These are phyloP conservation scores for Diplosoma virens DNA, from an alignment of 23 tunicate species.

Conservation along the genomic window DNA sequence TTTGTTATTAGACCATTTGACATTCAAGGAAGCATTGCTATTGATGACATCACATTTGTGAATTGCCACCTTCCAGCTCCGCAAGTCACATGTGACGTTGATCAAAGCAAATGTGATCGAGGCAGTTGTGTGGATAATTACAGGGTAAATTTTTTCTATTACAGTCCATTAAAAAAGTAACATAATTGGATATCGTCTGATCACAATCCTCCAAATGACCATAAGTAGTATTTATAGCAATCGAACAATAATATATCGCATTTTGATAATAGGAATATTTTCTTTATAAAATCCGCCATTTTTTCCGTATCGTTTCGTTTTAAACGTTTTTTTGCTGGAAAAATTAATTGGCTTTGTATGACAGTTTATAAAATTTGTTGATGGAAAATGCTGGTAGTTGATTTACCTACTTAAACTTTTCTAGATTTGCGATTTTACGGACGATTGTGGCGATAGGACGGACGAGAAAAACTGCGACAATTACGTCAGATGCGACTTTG, in stretches of 20 bases:
- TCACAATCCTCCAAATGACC: no score
- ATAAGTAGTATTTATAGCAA: no score
- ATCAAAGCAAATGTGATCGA: conserved; percentile 48
- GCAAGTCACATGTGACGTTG: conserved; percentile 33
- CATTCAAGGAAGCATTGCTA: conserved; percentile 70
- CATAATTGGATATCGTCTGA: background rate
- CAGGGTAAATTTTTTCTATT: conserved; percentile 19
- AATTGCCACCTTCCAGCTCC: conserved; percentile 59
- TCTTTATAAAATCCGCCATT: no score
- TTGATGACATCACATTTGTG: conserved; percentile 73
- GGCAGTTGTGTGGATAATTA: conserved; percentile 71
- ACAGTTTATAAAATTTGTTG: no score
- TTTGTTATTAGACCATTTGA: conserved; percentile 46
- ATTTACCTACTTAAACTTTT: background rate
- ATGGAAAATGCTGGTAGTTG: no score
- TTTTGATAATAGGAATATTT: no score
- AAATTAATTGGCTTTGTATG: no score
- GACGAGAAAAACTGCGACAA: conserved; percentile 79
- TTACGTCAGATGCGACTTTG: conserved; percentile 75
- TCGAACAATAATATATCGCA: no score
- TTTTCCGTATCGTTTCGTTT: no score
- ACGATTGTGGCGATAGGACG: conserved; percentile 82
- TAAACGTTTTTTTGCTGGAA: no score
- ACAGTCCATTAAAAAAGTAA: background rate
- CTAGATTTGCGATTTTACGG: conserved; percentile 85